A percentile compares a stretch with the other conserved stretches of the same genome.
phyloP scores from a whole-genome alignment of 2,113 vertebrate species.

The Crotalus helleri region DNA sequence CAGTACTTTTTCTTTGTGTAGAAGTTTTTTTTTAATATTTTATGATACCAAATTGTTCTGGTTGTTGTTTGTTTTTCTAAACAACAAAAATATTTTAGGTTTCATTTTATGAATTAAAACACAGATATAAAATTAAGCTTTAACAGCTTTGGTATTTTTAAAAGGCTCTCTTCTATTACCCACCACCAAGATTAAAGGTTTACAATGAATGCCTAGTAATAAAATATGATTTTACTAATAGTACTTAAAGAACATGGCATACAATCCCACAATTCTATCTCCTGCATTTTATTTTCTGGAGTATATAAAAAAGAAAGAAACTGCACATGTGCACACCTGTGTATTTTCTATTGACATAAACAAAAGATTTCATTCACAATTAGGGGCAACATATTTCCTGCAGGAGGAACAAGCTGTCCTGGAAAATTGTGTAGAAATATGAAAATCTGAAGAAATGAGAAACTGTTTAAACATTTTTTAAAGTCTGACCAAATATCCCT shows the following conservation, averaged over 20 bases:
- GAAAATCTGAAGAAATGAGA: background rate
- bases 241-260: slow-evolving; percentile 10
- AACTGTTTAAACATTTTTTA: background rate
- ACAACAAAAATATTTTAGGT: background rate
- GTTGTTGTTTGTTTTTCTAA: background rate
- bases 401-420: background rate
- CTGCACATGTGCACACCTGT: background rate
- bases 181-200: slow-evolving; percentile 4
- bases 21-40: background rate
- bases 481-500: slow-evolving; percentile 36
- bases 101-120: background rate
- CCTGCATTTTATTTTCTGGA: background rate
- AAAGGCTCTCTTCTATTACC: background rate
- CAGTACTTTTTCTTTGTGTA: background rate
- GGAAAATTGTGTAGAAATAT: slow-evolving; percentile 29
- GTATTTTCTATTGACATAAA: background rate
- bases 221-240: background rate
- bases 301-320: background rate
- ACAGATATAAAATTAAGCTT: background rate
- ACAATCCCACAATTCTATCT: background rate
- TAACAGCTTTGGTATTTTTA: background rate
- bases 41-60: background rate
- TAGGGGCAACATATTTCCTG: background rate
- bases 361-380: background rate
- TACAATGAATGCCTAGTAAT: slow-evolving; percentile 10